Conservation (phyloP, 1,140 invertebrate genomes). For the Andrena cerasifolii region DNA sequence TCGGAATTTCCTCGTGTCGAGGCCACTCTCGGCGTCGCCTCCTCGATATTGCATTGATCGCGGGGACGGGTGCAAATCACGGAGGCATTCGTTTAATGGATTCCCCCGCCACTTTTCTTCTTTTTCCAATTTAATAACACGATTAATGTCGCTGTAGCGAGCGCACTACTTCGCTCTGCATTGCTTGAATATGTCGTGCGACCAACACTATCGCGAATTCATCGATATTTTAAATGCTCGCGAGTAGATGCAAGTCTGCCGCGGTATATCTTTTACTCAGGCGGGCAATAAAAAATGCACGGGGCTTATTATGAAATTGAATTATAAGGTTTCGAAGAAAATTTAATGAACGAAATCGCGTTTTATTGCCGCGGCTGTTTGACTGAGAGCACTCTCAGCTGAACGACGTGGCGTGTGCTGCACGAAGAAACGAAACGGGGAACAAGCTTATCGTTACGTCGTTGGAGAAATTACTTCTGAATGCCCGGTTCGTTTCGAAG, state of each 20-base stretch:
- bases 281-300: no score
- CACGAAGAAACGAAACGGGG: not conserved
- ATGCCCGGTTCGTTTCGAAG: not conserved
- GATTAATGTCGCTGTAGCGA: not conserved
- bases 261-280: no score
- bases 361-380: not conserved
- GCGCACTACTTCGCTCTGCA: not conserved
- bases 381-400: not conserved
- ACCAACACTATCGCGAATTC: no score
- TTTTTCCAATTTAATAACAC: not conserved
- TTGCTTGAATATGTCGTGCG: no score
- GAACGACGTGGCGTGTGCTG: not conserved
- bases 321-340: not conserved
- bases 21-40: no score
- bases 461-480: slow-evolving; percentile 1
- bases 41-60: not conserved
- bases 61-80: not conserved
- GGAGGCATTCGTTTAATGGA: not conserved
- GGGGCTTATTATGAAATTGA: no score
- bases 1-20: not conserved
- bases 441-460: slow-evolving; percentile 19
- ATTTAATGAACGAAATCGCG: not conserved
- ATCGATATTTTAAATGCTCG: no score
- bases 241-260: no score
- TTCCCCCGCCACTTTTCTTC: not conserved